A percentile compares a stretch with the other conserved stretches of the same genome.
phyloP scores from a whole-genome alignment of 37 sponge, comb jelly and placozoan genomes.

The Cliona cf. orientalis region DNA sequence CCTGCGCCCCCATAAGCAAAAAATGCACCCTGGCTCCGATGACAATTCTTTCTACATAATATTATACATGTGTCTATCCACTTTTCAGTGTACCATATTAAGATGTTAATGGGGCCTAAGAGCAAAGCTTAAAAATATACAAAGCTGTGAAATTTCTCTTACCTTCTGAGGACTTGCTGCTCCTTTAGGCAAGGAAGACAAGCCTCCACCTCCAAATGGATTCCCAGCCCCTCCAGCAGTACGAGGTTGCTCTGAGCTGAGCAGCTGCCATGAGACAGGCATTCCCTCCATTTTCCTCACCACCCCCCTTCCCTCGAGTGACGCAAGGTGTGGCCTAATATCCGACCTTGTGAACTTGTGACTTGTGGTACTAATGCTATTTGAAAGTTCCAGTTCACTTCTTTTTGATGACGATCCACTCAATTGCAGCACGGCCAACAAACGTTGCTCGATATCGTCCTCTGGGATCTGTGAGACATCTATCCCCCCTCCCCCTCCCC shows the following conservation, averaged over 20 bases:
- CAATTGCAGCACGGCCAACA: conserved; percentile 5
- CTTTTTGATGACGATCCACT: background rate
- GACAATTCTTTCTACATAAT: no score
- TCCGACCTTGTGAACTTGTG: background rate
- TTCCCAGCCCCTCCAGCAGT: no score
- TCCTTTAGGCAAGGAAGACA: no score
- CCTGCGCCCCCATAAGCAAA: no score
- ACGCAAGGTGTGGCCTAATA: conserved; percentile 1
- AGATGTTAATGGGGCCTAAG: no score
- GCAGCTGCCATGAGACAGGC: conserved; percentile 8
- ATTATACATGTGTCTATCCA: no score
- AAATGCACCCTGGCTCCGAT: no score
- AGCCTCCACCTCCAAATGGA: background rate
- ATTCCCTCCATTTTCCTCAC: background rate
- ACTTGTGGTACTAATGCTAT: background rate
- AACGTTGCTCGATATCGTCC: conserved; percentile 10
- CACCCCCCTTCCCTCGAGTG: conserved; percentile 2
- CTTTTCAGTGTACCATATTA: no score
- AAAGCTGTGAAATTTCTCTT: no score
- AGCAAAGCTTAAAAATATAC: no score
- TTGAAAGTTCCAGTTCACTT: conserved; percentile 23
- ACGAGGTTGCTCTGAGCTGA: no score
- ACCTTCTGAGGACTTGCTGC: no score
- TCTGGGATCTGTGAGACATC: conserved; percentile 24
- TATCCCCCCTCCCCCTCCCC: background rate